phyloP scores from a whole-genome alignment of 2,797 vertebrate species.

The Natrix natrix region DNA sequence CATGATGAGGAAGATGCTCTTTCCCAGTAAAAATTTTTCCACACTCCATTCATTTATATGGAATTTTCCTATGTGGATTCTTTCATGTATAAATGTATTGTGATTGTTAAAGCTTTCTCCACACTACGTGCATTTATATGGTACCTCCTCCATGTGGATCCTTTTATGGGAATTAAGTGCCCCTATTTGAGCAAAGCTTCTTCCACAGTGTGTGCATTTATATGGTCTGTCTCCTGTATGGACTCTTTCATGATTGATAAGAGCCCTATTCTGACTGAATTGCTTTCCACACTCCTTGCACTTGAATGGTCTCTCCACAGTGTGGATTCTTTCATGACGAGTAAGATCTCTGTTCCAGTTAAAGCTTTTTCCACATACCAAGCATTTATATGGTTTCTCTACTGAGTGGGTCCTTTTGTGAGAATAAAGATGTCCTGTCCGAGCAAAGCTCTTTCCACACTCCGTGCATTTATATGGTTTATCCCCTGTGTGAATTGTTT shows the following conservation, averaged over 20 bases:
- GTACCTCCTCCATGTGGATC: not conserved
- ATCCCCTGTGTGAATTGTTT: constrained; percentile 59
- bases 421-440: not conserved
- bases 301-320: not conserved
- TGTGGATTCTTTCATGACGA: constrained; percentile 36
- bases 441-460: not conserved
- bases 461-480: constrained; percentile 40
- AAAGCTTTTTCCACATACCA: not conserved
- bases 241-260: not conserved
- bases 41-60: not conserved
- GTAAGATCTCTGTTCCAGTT: constrained; percentile 29
- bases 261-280: not conserved
- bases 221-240: not conserved
- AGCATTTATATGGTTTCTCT: not conserved
- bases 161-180: not conserved
- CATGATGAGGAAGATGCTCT: not conserved
- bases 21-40: not conserved
- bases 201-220: constrained; percentile 44
- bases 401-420: not conserved
- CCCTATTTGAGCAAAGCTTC: constrained; percentile 20
- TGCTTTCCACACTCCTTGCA: not conserved
- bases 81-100: not conserved
- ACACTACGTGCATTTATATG: not conserved
- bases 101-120: not conserved
- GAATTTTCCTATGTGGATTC: not conserved